A percentile compares a stretch with the other conserved stretches of the same genome.
Evolutionary conservation across 2,797 vertebrate species (phyloP).

Genomic region (Melanotaenia parkinsoni): DNA sequence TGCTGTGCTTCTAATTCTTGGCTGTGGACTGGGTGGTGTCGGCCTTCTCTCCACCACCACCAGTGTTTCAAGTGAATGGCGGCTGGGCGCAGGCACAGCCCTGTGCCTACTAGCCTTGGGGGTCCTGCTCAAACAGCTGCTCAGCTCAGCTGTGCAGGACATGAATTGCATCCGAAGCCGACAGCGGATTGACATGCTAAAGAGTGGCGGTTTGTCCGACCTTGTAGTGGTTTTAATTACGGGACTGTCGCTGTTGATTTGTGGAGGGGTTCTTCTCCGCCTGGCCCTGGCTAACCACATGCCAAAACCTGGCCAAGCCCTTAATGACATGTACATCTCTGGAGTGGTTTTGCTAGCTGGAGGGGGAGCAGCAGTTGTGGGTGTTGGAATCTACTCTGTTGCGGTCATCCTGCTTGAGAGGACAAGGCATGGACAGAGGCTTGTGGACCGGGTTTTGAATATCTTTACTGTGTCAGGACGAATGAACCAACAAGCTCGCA

Average conservation of each 20-base stretch:
- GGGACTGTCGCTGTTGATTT: slow-evolving; percentile 87
- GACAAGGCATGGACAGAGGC: slow-evolving; percentile 74
- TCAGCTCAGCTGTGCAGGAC: slow-evolving; percentile 98
- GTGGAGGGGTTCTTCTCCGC: slow-evolving; percentile 87
- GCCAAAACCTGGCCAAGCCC: slow-evolving; percentile 85
- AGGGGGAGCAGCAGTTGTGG: slow-evolving; percentile 85
- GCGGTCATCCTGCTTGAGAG: slow-evolving; percentile 77
- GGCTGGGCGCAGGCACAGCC: slow-evolving; percentile 89
- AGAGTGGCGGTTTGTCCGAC: slow-evolving; percentile 92
- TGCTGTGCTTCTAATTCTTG: slow-evolving; percentile 90
- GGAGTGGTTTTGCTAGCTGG: slow-evolving; percentile 88
- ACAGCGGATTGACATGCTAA: slow-evolving; percentile 89
- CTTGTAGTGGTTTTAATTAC: slow-evolving; percentile 89
- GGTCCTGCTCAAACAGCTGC: slow-evolving; percentile 94
- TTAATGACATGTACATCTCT: slow-evolving; percentile 93
- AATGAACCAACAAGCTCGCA: slow-evolving; percentile 80
- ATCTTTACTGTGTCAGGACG: slow-evolving; percentile 93
- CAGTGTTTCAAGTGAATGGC: slow-evolving; percentile 95
- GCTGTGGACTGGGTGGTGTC: slow-evolving; percentile 91
- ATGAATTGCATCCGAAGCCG: slow-evolving; percentile 96
- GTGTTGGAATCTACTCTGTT: slow-evolving; percentile 74
- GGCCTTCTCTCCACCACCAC: slow-evolving; percentile 94
- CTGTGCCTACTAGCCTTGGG: slow-evolving; percentile 93
- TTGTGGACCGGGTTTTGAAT: slow-evolving; percentile 77
- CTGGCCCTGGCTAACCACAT: slow-evolving; percentile 87